phyloP scores from a whole-genome alignment of 2,113 vertebrate genomes.

The Bostrychus sinensis region DNA sequence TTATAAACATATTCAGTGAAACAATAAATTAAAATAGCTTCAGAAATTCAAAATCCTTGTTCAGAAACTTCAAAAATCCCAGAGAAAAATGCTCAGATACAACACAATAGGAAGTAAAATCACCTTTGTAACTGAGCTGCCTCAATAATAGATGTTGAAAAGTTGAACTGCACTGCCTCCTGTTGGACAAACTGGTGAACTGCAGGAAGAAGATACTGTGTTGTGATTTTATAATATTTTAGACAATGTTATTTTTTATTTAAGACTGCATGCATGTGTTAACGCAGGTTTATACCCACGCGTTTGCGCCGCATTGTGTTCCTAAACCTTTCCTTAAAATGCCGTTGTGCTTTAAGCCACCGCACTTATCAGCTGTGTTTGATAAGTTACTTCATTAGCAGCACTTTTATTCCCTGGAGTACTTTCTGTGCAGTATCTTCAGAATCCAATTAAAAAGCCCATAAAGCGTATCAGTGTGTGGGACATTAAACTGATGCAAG shows the following conservation, averaged over 20 bases:
- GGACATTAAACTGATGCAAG: background rate
- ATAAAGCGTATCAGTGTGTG: background rate
- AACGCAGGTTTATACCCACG: no score
- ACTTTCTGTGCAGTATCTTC: background rate
- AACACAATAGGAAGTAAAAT: no score
- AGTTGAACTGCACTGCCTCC: constrained; percentile 42
- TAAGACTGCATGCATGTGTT: no score
- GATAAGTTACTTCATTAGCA: background rate
- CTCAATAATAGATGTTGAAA: background rate
- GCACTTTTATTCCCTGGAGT: background rate
- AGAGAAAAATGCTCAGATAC: no score
- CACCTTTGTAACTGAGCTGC: background rate
- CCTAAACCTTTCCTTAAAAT: background rate
- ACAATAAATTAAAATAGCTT: no score
- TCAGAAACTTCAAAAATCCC: no score
- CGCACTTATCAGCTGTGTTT: background rate
- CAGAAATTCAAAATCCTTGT: no score
- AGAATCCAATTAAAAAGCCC: background rate
- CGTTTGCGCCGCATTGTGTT: no score
- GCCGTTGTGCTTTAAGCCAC: background rate
- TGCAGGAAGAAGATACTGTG: background rate
- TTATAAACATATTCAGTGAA: no score
- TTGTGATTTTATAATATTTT: no score
- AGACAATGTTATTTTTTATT: no score
- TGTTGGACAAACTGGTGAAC: constrained; percentile 29